Percentiles rank a stretch among this genome's conserved stretches.
Evolutionary conservation across 2,113 vertebrate genomes (phyloP).

Genomic region (Corythornis madagascariensis): DNA sequence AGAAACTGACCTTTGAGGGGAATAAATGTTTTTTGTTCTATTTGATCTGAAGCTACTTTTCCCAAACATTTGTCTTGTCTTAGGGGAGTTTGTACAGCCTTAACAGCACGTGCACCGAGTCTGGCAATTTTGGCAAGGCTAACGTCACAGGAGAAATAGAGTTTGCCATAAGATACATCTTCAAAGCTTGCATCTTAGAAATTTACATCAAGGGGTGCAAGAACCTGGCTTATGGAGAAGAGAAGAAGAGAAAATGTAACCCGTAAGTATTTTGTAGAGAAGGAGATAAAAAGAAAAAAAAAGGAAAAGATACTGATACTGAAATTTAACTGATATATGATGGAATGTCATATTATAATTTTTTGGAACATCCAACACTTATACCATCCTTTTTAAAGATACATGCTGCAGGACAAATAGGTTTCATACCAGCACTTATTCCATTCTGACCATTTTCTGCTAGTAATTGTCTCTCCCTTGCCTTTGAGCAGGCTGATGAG

Average conservation of each 20-base stretch:
- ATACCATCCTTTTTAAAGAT: background rate
- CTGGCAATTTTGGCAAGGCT: constrained; percentile 70
- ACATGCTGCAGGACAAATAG: background rate
- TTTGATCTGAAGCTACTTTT: background rate
- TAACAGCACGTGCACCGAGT: constrained; percentile 82
- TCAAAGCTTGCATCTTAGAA: constrained; percentile 78
- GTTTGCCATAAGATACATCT: constrained; percentile 82
- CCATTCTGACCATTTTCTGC: background rate
- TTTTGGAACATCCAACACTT: background rate
- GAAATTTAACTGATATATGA: background rate
- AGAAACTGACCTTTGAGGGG: background rate
- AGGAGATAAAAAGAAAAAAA: background rate
- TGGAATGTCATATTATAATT: background rate
- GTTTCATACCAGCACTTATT: background rate
- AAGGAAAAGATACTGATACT: background rate
- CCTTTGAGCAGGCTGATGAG: background rate
- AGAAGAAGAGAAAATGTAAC: constrained; percentile 86
- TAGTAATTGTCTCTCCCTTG: background rate
- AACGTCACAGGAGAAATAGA: constrained; percentile 83
- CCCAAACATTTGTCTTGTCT: constrained; percentile 28
- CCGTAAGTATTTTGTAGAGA: constrained; percentile 80
- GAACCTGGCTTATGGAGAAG: constrained; percentile 82
- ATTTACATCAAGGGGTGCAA: constrained; percentile 82
- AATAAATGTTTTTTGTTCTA: background rate
- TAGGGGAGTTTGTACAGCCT: constrained; percentile 79